Base-by-base conservation (phyloP, 2,888 invertebrate species). In the Octonoba sinensis region DNA sequence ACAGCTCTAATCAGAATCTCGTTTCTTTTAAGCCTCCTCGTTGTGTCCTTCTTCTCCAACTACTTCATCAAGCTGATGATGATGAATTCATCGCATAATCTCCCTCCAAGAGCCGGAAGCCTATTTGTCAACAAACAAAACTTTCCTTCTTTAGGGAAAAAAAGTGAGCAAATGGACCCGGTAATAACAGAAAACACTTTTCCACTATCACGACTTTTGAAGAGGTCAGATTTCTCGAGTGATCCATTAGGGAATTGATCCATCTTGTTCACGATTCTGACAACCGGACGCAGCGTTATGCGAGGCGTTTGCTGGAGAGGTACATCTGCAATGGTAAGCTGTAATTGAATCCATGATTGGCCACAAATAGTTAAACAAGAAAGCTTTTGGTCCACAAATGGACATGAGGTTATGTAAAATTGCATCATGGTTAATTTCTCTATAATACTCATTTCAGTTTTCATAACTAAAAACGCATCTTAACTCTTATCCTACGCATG, bases 241-340 rank as follows among this genome's bases (percentile, higher is more conserved):
- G 36, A 73, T 73, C 73, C 73, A 73, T 73, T 73, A 73, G 46
- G 64, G 15, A 54, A 73, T 73, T 73, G 73, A 73, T 73, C 73
- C 73, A 24, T 64, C 73, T 73, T 71, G 60, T 51, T 71, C 60
- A 15, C 13, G n/a, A 51, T 27, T 18, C 47, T 71, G 71, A 71
- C 71, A 71, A 22, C 60, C 71, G 71, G 71, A 71, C 54, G 71
- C 62, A 57, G 13, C 54, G 47, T 59, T 12, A 11, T 36, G 46
- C 62, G 22, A 46, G n/a, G 44, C 36, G 62, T 16, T n/a, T 44
- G 36, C 1, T 3, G 11, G 36, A 36, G 11, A 36, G 1, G 36
- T 36, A 36, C 54, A n/a, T 24, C 24, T 16, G 18, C 20, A 65
- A 47, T 1, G 49, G 49, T 16, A 16, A 49, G 24, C 44, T 11